Base-by-base conservation (phyloP, 2,888 invertebrate genomes). In the Drosophila neonasuta region DNA sequence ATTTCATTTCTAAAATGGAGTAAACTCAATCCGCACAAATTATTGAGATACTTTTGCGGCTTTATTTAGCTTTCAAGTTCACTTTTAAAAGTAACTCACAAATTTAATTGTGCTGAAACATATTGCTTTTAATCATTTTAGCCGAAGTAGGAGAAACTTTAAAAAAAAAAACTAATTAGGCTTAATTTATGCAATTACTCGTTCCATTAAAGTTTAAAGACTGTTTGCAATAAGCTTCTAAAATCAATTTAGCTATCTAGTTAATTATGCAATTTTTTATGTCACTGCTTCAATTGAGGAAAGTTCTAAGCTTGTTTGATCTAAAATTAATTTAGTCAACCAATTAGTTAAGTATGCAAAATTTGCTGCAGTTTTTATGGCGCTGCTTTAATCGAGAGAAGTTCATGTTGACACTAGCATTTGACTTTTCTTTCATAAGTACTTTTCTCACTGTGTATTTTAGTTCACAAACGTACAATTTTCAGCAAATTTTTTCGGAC, bases 111-210 rank as follows among this genome's bases (percentile, higher is more conserved):
- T 2, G 13, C 13, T 39, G 11, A 36, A 11, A n/a, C 39, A 41
- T 15, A 15, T 11, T 10, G 36, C 13, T 8, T 8, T 41, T 15
- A 41, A 41, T 15, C 7, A 41, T 8, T 41, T 3, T 5, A 3
- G 11, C 3, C 34, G 11, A 34, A 34, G 34, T 34, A 34, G 1
- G 36, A 11, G 36, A 6, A 41, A 41, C 15, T 41, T 13, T 3
- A 15, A 41, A 36, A 36, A 41, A 8, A 41, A 36, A 36, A 41
- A 8, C 13, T 13, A 41, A 41, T 41, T 41, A 41, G 13, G 39
- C 39, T 41, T 41, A 41, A 41, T 41, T 7, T 15, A 41, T 13
- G 39, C 13, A 41, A 41, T 41, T 41, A 41, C 39, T 15, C 39
- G 7, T 15, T 41, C 39, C 15, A 41, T 7, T 41, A 8, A 8